Percentiles rank a stretch among this genome's conserved stretches.
These are phyloP conservation scores for Nematostella vectensis DNA, from an alignment of 92 coral and sea anemone species.

Conservation along the genomic window DNA sequence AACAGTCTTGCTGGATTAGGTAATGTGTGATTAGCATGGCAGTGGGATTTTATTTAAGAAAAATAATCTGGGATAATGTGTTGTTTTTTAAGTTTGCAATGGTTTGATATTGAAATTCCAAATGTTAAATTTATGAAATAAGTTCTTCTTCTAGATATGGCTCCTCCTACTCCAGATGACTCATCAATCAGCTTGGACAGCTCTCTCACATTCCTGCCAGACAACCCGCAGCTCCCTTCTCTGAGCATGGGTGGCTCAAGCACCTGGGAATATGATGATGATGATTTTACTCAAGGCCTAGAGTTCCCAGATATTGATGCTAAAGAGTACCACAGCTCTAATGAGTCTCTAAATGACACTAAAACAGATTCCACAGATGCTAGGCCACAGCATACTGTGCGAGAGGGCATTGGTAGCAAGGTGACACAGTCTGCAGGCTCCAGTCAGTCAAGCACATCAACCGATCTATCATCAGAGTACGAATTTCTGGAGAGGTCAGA, in stretches of 20 bases:
- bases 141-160: constrained; percentile 1
- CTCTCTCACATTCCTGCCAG: constrained; percentile 51
- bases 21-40: no score
- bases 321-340: constrained; percentile 74
- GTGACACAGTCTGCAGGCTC: constrained; percentile 9
- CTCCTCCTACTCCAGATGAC: constrained; percentile 23
- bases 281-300: constrained; percentile 75
- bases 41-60: no score
- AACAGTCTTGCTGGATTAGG: neutral
- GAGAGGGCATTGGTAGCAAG: neutral
- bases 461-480: constrained; percentile 56
- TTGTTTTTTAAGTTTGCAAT: no score
- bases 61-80: no score
- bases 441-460: constrained; percentile 4
- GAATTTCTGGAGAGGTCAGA: constrained; percentile 78
- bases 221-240: constrained; percentile 62
- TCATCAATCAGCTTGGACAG: constrained; percentile 59
- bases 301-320: constrained; percentile 78
- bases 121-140: no score
- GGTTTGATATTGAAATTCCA: no score
- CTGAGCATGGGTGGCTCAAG: constrained; percentile 53
- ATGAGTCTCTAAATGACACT: constrained; percentile 50
- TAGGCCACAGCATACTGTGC: neutral
- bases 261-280: constrained; percentile 73
- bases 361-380: neutral